Base-by-base conservation (phyloP, 2,113 vertebrate genomes). In the Apteryx owenii region DNA sequence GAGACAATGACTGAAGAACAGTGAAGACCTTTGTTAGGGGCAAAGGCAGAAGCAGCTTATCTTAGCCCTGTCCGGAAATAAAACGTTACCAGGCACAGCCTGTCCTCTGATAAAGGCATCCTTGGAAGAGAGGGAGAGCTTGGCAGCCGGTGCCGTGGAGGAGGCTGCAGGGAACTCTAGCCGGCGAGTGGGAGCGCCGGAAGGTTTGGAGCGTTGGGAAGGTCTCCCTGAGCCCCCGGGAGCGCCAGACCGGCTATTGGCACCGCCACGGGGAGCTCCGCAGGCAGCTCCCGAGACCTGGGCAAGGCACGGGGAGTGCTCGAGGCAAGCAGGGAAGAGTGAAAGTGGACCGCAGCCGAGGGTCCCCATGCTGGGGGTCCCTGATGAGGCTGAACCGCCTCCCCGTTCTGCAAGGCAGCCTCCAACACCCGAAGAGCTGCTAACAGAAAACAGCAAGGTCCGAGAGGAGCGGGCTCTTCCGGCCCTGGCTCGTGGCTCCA, bases 231-330 rank as follows among this genome's bases (percentile, higher is more conserved):
- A 62, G 25, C 11, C 4, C 25, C 53, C 11, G 22, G 33, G 33
- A 68, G 42, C 8, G 7, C 12, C 3, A 7, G 42, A 25, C 19
- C 8, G 2, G 72, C 2, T 7, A 6, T 26, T 36, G 51, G n/a
- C 40, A 29, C 3, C 11, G 2, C 60, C 0, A 1, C 14, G 17
- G 12, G 73, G 33, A 80, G 53, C 10, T 2, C 75, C 16, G 53
- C 1, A 1, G 38, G 22, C 31, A 31, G 68, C 58, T 26, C 50
- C 68, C 38, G 38, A 58, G n/a, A 20, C 16, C 62, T 3, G 1
- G 25, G 20, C 46, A 42, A 33, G 61, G 61, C 38, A 53, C 12
- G 9, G 2, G 0, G 26, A 11, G 25, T 7, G 33, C 40, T 15
- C 38, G 71, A 17, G 20, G 60, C 44, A 69, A 46, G 42, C 66